These are phyloP conservation scores for Odontomachus brunneus DNA, from an alignment of 1,140 invertebrate species.

Conservation along the genomic window DNA sequence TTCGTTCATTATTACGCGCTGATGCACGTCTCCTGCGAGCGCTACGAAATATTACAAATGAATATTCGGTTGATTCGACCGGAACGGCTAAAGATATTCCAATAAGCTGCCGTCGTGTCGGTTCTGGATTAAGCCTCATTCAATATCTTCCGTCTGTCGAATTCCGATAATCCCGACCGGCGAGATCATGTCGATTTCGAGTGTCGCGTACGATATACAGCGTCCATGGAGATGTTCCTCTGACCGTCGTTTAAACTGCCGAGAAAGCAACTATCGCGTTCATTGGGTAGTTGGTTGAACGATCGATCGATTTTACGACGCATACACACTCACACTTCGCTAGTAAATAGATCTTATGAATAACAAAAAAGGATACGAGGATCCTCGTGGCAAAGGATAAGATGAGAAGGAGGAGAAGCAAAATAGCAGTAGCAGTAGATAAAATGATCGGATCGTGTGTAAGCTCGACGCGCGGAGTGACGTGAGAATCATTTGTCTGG, in stretches of 20 bases:
- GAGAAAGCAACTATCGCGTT: slow-evolving; percentile 21
- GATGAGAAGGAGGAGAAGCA: too few relatives aligned
- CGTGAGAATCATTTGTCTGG: slow-evolving; percentile 75
- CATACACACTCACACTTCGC: neutral
- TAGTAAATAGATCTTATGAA: slow-evolving; percentile 60
- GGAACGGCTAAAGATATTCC: slow-evolving; percentile 27
- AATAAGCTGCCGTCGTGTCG: slow-evolving; percentile 35
- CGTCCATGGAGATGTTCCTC: slow-evolving; percentile 22
- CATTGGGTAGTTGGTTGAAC: too few relatives aligned
- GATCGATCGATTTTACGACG: slow-evolving; percentile 33
- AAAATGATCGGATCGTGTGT: slow-evolving; percentile 51
- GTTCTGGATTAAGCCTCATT: slow-evolving; percentile 48
- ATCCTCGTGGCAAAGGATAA: neutral
- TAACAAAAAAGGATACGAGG: slow-evolving; percentile 44
- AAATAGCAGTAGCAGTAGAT: too few relatives aligned
- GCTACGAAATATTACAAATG: slow-evolving; percentile 28
- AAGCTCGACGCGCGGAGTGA: slow-evolving; percentile 40
- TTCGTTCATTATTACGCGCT: slow-evolving; percentile 15
- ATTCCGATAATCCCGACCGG: slow-evolving; percentile 46
- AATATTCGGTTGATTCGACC: slow-evolving; percentile 6
- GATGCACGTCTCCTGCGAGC: neutral
- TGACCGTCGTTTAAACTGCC: neutral
- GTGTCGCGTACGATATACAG: neutral
- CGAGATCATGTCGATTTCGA: slow-evolving; percentile 42
- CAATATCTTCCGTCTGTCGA: slow-evolving; percentile 29